phyloP scores from a whole-genome alignment of 2,888 invertebrate species.

The Leptinotarsa rubiginosa region DNA sequence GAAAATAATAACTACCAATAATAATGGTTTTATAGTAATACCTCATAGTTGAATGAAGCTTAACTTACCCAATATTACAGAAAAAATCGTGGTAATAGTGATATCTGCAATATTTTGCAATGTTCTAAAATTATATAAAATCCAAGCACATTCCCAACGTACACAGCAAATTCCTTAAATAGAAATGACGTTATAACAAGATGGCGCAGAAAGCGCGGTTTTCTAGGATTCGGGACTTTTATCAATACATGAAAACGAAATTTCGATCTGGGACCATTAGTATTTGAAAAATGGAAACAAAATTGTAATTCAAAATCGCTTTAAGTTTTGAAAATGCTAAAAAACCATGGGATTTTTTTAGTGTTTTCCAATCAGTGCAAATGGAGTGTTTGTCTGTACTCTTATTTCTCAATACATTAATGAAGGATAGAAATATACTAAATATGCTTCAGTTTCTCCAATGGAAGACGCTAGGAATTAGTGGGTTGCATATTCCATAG shows the following conservation, averaged over 20 bases:
- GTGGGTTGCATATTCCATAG: too few relatives aligned
- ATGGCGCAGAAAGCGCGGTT: slow-evolving; percentile 3
- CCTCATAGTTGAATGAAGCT: background rate
- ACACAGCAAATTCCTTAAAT: slow-evolving; percentile 54
- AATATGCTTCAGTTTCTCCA: too few relatives aligned
- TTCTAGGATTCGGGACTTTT: background rate
- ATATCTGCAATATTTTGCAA: background rate
- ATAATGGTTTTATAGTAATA: slow-evolving; percentile 4
- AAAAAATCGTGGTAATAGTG: background rate
- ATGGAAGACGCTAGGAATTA: too few relatives aligned
- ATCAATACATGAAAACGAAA: background rate
- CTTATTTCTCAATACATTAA: too few relatives aligned
- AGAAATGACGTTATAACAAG: slow-evolving; percentile 52
- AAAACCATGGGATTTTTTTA: too few relatives aligned
- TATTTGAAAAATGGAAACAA: too few relatives aligned
- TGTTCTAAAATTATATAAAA: slow-evolving; percentile 28
- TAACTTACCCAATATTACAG: slow-evolving; percentile 15
- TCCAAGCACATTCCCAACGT: slow-evolving; percentile 35
- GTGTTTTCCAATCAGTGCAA: too few relatives aligned
- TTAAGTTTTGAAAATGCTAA: too few relatives aligned
- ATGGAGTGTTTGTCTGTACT: too few relatives aligned
- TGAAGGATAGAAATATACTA: too few relatives aligned
- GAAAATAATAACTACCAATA: slow-evolving; percentile 42
- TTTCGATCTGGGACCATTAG: too few relatives aligned
- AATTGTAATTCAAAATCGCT: too few relatives aligned